Percentiles rank a stretch among this genome's conserved stretches.
Conservation (phyloP, 2,888 invertebrate genomes). For the Aphrophora alni region DNA sequence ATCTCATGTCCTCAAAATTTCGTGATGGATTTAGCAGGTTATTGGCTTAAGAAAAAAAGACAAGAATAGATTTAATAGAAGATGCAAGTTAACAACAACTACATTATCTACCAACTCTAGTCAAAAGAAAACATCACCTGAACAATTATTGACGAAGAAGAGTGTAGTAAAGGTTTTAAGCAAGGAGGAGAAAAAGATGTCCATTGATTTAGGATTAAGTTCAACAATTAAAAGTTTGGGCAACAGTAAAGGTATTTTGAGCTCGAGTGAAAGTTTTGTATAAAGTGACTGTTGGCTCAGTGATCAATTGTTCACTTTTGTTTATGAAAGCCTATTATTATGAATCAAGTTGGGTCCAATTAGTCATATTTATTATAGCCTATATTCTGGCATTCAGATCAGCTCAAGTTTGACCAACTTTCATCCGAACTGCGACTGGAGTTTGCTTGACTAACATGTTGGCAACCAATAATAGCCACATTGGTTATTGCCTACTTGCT, state of each 20-base stretch:
- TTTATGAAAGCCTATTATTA: too few relatives aligned
- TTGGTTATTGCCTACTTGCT: too few relatives aligned
- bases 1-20: slow-evolving; percentile 91
- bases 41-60: slow-evolving; percentile 58
- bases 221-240: slow-evolving; percentile 30
- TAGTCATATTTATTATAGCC: too few relatives aligned
- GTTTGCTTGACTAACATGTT: too few relatives aligned
- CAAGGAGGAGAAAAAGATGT: slow-evolving; percentile 41
- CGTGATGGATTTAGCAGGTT: slow-evolving; percentile 70
- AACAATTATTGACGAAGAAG: slow-evolving; percentile 45
- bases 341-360: too few relatives aligned
- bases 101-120: slow-evolving; percentile 58
- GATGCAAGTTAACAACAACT: slow-evolving; percentile 71
- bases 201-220: slow-evolving; percentile 31
- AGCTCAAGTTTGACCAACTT: too few relatives aligned
- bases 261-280: slow-evolving; percentile 38
- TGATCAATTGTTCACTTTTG: too few relatives aligned
- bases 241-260: slow-evolving; percentile 33
- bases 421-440: too few relatives aligned
- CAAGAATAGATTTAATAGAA: slow-evolving; percentile 65
- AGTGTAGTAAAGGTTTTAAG: slow-evolving; percentile 48
- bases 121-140: slow-evolving; percentile 43
- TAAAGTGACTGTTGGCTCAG: neutral
- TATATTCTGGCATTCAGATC: too few relatives aligned
- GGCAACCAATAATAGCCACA: too few relatives aligned